Percentiles rank a stretch among this genome's conserved stretches.
These are phyloP conservation scores for Crotalus helleri DNA, from an alignment of 2,113 vertebrate genomes.

Conservation along the genomic window DNA sequence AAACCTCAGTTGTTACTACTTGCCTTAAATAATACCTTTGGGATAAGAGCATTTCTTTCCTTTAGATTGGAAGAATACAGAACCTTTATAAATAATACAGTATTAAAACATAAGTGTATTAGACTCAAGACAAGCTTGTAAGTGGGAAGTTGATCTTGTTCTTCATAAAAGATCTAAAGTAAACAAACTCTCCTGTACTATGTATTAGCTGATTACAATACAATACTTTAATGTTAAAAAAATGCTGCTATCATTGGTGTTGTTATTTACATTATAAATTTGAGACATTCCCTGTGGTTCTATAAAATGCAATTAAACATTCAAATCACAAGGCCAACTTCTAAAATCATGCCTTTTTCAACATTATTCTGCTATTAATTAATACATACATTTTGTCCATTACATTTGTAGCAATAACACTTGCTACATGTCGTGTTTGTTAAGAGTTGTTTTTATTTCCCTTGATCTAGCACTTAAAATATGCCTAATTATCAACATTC, in stretches of 20 bases:
- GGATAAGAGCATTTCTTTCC: not conserved
- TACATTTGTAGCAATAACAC: not conserved
- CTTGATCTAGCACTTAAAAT: not conserved
- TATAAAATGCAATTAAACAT: not conserved
- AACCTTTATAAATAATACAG: not conserved
- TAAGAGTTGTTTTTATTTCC: not conserved
- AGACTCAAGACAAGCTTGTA: not conserved
- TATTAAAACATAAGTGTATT: slow-evolving; percentile 1
- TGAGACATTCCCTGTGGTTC: not conserved
- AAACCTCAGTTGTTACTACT: too few species aligned
- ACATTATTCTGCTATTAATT: not conserved
- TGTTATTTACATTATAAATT: not conserved
- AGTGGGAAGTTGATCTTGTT: not conserved
- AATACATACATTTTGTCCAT: not conserved
- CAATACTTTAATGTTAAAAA: not conserved
- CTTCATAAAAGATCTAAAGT: not conserved
- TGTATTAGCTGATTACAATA: not conserved
- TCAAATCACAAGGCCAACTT: not conserved
- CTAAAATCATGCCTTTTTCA: not conserved
- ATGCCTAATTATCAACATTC: not conserved
- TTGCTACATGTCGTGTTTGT: not conserved
- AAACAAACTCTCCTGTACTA: slow-evolving; percentile 20
- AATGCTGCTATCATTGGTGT: not conserved
- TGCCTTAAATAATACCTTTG: not conserved
- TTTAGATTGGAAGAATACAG: not conserved